phyloP scores from a whole-genome alignment of 2,113 vertebrate species.

The Canis aureus region DNA sequence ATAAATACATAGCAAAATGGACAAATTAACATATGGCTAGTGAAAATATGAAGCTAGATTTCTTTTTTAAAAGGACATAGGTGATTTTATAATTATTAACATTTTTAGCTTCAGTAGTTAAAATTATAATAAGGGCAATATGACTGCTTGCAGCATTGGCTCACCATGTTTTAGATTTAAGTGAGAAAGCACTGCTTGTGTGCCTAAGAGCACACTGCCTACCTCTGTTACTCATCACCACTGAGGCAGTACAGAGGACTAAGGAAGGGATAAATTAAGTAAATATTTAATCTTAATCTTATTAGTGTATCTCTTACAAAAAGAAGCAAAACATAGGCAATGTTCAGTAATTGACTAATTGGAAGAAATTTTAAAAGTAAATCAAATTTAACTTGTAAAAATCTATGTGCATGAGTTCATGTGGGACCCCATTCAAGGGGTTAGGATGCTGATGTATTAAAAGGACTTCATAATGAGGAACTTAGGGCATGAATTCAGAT shows the following conservation, averaged over 20 bases:
- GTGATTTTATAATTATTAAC: constrained; percentile 34
- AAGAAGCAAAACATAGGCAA: not conserved
- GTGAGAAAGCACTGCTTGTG: not conserved
- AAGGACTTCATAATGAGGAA: not conserved
- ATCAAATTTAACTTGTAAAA: not conserved
- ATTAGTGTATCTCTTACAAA: not conserved
- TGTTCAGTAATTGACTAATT: not conserved
- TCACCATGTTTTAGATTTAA: not conserved
- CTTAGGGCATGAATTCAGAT: rapidly evolving
- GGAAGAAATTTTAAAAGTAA: constrained; percentile 1
- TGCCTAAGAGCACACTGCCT: no score
- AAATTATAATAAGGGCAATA: not conserved
- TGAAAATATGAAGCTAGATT: constrained; percentile 15
- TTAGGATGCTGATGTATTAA: not conserved
- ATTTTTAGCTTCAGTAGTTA: not conserved
- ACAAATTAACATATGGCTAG: not conserved
- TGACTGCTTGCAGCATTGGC: not conserved
- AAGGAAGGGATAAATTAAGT: not conserved
- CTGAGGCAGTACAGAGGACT: no score
- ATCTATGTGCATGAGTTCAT: not conserved
- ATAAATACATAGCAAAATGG: not conserved
- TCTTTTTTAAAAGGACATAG: not conserved
- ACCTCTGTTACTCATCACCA: not conserved
- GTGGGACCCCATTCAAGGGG: not conserved
- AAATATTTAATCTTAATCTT: not conserved